These are phyloP conservation scores for Mallotus villosus DNA, from an alignment of 2,797 vertebrate species.

Conservation along the genomic window DNA sequence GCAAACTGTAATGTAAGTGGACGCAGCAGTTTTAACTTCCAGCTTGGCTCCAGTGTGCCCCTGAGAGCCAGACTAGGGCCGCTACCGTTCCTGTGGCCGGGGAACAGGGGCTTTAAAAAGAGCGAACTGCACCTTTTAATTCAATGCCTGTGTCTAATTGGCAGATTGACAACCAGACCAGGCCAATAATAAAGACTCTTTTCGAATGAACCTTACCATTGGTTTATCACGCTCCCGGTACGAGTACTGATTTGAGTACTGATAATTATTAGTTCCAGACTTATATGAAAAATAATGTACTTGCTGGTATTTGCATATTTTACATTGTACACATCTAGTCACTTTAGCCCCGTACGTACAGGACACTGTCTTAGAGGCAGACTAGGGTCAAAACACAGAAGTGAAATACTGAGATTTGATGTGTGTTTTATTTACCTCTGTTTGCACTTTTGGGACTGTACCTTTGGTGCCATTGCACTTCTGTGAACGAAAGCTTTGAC, in stretches of 20 bases:
- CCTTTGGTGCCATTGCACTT: neutral
- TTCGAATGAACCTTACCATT: neutral
- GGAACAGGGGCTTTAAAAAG: neutral
- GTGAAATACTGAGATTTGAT: constrained; percentile 12
- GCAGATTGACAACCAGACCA: neutral
- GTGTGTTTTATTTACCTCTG: constrained; percentile 11
- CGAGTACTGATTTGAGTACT: neutral
- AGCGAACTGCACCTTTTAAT: neutral
- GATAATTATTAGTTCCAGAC: neutral
- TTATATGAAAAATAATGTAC: constrained; percentile 34
- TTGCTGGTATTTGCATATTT: constrained; percentile 47
- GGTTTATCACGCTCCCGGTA: neutral
- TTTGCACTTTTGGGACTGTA: neutral
- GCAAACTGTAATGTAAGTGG: neutral
- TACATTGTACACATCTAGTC: constrained; percentile 49
- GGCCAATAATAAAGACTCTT: neutral
- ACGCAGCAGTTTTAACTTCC: neutral
- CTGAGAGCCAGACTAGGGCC: neutral
- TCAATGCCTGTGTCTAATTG: neutral
- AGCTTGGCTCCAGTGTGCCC: neutral
- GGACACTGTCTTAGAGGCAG: neutral
- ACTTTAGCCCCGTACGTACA: constrained; percentile 34
- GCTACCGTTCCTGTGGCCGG: neutral
- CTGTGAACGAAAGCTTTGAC: neutral
- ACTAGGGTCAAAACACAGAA: constrained; percentile 10